phyloP scores from a whole-genome alignment of 2,797 vertebrate species.

The Meda fulgida region DNA sequence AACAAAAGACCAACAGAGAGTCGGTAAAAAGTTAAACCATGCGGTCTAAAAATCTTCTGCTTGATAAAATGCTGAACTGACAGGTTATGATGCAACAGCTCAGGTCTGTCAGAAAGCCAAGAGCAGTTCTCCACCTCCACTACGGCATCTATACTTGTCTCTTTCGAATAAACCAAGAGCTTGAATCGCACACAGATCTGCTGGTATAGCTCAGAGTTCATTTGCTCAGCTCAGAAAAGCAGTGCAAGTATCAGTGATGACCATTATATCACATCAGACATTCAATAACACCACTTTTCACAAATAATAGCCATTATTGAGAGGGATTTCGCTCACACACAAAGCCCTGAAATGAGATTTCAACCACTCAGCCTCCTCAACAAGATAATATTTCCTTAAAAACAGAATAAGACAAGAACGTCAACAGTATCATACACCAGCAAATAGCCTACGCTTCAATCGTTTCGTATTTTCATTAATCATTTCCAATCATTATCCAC shows the following conservation, averaged over 20 bases:
- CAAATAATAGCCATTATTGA: conserved; percentile 34
- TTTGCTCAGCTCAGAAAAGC: not conserved
- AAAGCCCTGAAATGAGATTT: conserved; percentile 25
- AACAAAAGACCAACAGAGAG: not conserved
- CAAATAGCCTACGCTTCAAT: not conserved
- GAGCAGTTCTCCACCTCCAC: conserved; percentile 25
- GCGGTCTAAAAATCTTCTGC: not conserved
- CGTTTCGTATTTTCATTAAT: not conserved
- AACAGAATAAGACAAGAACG: not conserved
- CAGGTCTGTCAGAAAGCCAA: conserved; percentile 27
- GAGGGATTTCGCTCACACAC: not conserved
- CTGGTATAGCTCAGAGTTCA: not conserved
- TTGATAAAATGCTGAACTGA: conserved; percentile 2
- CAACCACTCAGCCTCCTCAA: conserved; percentile 2
- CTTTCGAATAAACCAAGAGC: not conserved
- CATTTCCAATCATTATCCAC: not conserved
- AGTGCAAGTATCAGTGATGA: not conserved
- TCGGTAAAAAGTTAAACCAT: not conserved
- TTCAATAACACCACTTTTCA: conserved; percentile 21
- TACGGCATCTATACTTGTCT: not conserved
- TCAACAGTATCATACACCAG: not conserved
- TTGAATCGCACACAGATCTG: not conserved
- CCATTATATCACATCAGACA: conserved; percentile 20
- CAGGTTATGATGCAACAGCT: conserved; percentile 25
- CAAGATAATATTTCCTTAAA: conserved; percentile 16